Evolutionary conservation across 2,888 invertebrate species (phyloP).

Genomic region (Ophion ventricosus): DNA sequence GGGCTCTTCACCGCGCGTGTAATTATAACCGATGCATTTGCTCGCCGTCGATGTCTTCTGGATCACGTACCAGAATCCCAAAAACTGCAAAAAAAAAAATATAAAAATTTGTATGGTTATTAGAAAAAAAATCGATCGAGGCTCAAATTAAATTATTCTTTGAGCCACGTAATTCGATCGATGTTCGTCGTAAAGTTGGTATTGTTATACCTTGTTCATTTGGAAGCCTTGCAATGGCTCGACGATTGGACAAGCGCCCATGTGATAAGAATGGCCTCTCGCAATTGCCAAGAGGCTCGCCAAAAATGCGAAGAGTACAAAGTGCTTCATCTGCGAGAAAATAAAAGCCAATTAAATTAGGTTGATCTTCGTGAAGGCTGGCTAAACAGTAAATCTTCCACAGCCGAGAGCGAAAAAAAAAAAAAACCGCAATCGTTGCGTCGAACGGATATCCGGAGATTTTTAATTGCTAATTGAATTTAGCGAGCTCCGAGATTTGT

Average conservation of each 20-base stretch:
- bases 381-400: neutral
- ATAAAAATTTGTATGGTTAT: neutral
- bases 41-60: slow-evolving; percentile 93
- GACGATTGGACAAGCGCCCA: slow-evolving; percentile 90
- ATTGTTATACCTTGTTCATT: slow-evolving; percentile 88
- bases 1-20: slow-evolving; percentile 88
- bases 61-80: slow-evolving; percentile 92
- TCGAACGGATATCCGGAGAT: too few species aligned
- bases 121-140: neutral
- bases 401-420: neutral
- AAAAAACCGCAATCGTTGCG: neutral
- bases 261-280: slow-evolving; percentile 88
- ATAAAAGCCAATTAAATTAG: slow-evolving; percentile 19
- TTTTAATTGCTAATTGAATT: too few species aligned
- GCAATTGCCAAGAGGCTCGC: slow-evolving; percentile 69
- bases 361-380: neutral
- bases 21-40: slow-evolving; percentile 91
- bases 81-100: slow-evolving; percentile 84
- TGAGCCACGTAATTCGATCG: neutral
- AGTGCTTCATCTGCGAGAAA: slow-evolving; percentile 71
- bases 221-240: slow-evolving; percentile 90
- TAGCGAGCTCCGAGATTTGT: too few species aligned
- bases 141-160: neutral
- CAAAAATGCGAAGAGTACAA: slow-evolving; percentile 64
- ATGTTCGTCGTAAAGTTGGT: neutral